Evolutionary conservation across 2,888 invertebrate genomes (phyloP), one percentile per base, ranked within the genome.

Genomic region (Patella depressa): DNA sequence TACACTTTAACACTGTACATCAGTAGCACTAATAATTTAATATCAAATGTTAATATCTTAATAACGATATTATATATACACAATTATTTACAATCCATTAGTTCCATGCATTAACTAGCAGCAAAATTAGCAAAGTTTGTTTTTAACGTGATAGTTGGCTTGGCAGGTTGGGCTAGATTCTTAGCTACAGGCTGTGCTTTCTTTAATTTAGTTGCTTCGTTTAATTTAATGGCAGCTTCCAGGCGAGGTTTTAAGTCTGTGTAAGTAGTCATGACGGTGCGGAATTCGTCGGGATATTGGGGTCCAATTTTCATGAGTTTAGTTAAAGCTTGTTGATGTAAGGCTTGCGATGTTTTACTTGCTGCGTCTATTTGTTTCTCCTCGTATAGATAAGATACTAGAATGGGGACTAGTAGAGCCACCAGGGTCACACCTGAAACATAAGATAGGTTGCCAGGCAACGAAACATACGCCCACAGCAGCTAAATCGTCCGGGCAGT

Each of bases 201-300:
- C 53, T 75, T 76, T 24, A 77, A 55, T 72, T 78, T 79, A 91
- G 94, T 94, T 85, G 94, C 94, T 84, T 93, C 93, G 88, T 94
- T 95, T 75, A 94, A 94, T 85, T 96, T 94, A 78, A 98, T 94
- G 0, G 98, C 98, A 77, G 94, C 94, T 92, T 98, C 98, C 76
- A 99, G 92, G 91, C 96, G 95, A 74, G 93, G 94, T 82, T 96
- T 95, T 77, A 98, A 93, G 78, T 96, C 95, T 0, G 94, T 93
- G 0, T 96, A 95, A 87, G 96, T 95, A 45, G 95, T 94, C 96
- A 98, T 97, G 86, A 98, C 94, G 17, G 95, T 94, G 89, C 97
- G 96, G 92, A 98, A 98, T 91, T 98, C 97, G 94, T 96, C 95
- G 29, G 97, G 97, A 93, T 98, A 96, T 89, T 95, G 95, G 0